Evolutionary conservation across 2,888 invertebrate genomes (phyloP), one percentile per base, ranked within the genome.

Genomic region (Trisateles emortualis): DNA sequence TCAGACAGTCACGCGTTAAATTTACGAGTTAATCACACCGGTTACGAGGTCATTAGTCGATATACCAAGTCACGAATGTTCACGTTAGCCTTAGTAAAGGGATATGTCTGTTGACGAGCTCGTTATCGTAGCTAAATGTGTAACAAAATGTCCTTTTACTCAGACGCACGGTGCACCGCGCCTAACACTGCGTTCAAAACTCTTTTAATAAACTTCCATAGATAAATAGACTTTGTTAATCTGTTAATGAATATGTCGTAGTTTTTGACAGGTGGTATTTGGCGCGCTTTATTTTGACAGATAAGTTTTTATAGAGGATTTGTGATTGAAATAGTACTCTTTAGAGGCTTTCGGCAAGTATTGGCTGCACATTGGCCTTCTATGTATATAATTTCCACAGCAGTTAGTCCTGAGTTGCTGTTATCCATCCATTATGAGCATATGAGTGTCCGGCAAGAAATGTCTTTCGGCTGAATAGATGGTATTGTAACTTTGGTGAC

Each of bases 31-130:
- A 62, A 68, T 66, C 59, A 59, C 50, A 54, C 39, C 33, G 41
- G 51, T 64, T 58, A 60, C 46, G 64, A 60, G 60, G 73, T 67
- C 70, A 69, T 72, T 69, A 67, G 56, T 57, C 53, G 59, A 59
- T 66, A 63, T 58, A 52, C 45, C 49, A 61, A 72, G 59, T 65
- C 61, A 68, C 52, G 55, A 64, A 55, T 53, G 26, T 32, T 32
- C 42, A 53, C 57, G 50, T 67, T 61, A 52, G 59, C 51, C 42
- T 59, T 66, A 65, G 72, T 67, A 72, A 74, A 68, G 68, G 79
- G 79, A 79, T 72, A 66, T 74, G 78, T 79, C 79, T 65, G 64
- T 75, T 70, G 64, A 52, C 66, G 59, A 66, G 67, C 56, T 68
- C 72, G 57, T 73, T 73, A 73, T 62, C 61, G 61, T 4, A n/a